A percentile compares a stretch with the other conserved stretches of the same genome.
Evolutionary conservation across 2,888 invertebrate species (phyloP).

Genomic region (Lordiphosa andalusiaca): DNA sequence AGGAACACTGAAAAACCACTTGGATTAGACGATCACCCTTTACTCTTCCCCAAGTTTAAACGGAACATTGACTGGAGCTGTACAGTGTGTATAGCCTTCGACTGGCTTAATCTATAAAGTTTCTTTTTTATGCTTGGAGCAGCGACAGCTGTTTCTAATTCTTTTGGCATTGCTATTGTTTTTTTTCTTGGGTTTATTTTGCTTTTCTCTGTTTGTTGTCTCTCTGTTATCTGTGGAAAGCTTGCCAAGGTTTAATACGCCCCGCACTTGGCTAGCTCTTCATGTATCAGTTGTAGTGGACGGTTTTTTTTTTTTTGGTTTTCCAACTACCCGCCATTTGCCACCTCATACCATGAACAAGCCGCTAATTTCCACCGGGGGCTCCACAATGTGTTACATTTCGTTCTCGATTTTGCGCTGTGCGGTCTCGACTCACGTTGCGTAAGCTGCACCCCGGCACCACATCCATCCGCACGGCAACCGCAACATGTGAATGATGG

Average conservation of each 20-base stretch:
- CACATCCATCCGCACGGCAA: background rate
- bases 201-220: slow-evolving; percentile 24
- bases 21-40: no score
- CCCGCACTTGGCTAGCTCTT: slow-evolving; percentile 7
- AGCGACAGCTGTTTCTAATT: slow-evolving; percentile 42
- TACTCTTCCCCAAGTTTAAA: no score
- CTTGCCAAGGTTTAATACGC: slow-evolving; percentile 15
- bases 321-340: background rate
- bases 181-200: slow-evolving; percentile 21
- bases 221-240: slow-evolving; percentile 19
- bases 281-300: background rate
- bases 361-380: slow-evolving; percentile 51
- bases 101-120: background rate
- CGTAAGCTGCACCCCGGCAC: background rate
- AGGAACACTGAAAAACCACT: no score
- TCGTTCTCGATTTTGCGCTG: background rate
- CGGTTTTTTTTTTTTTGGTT: slow-evolving; percentile 3
- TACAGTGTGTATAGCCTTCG: slow-evolving; percentile 13
- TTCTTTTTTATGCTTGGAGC: slow-evolving; percentile 2
- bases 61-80: no score
- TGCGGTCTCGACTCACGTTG: background rate
- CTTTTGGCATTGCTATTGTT: slow-evolving; percentile 19
- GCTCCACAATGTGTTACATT: slow-evolving; percentile 48
- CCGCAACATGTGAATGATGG: background rate
- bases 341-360: slow-evolving; percentile 46